These are phyloP conservation scores for Nerophis ophidion DNA, from an alignment of 2,113 vertebrate species.

Conservation along the genomic window DNA sequence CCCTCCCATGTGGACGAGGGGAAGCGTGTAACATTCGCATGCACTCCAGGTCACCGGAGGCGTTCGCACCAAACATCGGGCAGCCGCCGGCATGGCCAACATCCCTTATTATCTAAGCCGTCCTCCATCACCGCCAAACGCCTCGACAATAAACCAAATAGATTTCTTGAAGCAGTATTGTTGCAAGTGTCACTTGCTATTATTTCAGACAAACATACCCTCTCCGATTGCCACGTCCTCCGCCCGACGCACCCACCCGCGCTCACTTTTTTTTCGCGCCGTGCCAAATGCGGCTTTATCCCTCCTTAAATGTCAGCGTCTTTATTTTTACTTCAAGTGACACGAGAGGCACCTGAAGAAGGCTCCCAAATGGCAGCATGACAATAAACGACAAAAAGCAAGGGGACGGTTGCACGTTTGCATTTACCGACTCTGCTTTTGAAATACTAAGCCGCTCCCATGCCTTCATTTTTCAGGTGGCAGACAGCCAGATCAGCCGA, in stretches of 20 bases:
- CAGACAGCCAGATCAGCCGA: neutral
- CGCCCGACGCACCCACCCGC: neutral
- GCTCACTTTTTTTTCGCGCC: conserved; percentile 2
- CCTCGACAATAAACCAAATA: conserved; percentile 28
- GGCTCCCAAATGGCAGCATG: neutral
- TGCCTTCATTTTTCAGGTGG: neutral
- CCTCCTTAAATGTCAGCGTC: conserved; percentile 13
- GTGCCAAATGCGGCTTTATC: conserved; percentile 7
- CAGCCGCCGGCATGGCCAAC: conserved; percentile 18
- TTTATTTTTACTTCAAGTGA: conserved; percentile 9
- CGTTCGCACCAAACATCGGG: conserved; percentile 13
- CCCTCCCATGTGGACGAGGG: conserved; percentile 18
- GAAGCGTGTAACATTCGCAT: conserved; percentile 43
- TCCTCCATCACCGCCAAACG: conserved; percentile 26
- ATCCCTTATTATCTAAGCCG: conserved; percentile 42
- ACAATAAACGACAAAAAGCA: conserved; percentile 7
- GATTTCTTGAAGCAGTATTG: conserved; percentile 34
- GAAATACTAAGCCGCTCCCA: conserved; percentile 20
- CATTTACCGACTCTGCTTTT: neutral
- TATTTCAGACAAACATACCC: conserved; percentile 27
- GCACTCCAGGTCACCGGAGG: conserved; percentile 32
- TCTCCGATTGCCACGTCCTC: conserved; percentile 4
- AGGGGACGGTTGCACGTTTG: conserved; percentile 14
- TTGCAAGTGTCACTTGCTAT: conserved; percentile 46
- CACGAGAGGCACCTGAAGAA: neutral